These are phyloP conservation scores for Rhopilema esculentum DNA, from an alignment of 30 jellyfish, hydroid and myxozoan species.

Conservation along the genomic window DNA sequence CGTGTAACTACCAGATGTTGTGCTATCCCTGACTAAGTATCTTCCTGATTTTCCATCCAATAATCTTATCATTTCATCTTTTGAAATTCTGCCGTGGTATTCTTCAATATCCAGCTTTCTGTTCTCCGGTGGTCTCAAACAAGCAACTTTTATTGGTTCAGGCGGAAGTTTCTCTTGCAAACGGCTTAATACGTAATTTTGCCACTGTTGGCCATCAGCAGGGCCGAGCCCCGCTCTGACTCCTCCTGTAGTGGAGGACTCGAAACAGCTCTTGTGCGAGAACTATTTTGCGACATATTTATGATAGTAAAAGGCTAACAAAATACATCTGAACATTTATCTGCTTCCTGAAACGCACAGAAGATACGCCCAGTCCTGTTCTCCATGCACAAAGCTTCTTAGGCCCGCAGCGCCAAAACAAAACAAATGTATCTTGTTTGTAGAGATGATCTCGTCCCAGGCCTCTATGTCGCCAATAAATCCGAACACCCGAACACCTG, in stretches of 20 bases:
- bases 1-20: conserved; percentile 80
- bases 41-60: conserved; percentile 90
- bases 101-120: conserved; percentile 79
- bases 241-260: conserved; percentile 39
- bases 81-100: conserved; percentile 82
- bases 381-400: neutral
- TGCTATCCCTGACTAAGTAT: conserved; percentile 87
- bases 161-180: conserved; percentile 87
- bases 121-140: conserved; percentile 87
- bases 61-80: conserved; percentile 76
- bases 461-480: too few species aligned
- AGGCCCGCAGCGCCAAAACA: neutral
- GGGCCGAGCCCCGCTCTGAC: conserved; percentile 5
- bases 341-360: neutral
- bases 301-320: neutral
- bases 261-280: conserved; percentile 16
- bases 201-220: conserved; percentile 67
- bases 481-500: too few species aligned
- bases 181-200: conserved; percentile 63
- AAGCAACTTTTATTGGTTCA: conserved; percentile 93
- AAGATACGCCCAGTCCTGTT: neutral
- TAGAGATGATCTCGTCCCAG: neutral
- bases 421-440: neutral
- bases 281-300: neutral
- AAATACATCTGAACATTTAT: neutral